Conservation (phyloP, 2,797 vertebrate genomes). For the Euthynnus affinis region DNA sequence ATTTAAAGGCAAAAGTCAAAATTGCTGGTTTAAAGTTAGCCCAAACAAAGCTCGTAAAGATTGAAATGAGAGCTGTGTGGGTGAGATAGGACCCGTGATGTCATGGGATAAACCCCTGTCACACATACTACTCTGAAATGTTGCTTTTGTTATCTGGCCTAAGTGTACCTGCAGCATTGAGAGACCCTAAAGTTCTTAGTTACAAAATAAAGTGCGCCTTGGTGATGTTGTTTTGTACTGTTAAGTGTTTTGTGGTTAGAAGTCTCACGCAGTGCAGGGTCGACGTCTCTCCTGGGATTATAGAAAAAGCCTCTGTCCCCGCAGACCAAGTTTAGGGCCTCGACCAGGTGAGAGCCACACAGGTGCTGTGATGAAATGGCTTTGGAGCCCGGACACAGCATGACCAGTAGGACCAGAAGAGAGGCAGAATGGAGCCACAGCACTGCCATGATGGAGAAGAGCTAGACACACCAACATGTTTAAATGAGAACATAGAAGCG, state of each 20-base stretch:
- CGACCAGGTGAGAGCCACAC: slow-evolving; percentile 89
- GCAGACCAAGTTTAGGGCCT: slow-evolving; percentile 88
- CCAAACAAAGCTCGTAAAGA: background rate
- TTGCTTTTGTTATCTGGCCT: background rate
- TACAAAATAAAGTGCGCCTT: background rate
- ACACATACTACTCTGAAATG: background rate
- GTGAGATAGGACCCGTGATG: background rate
- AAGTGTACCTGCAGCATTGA: background rate
- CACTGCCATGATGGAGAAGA: slow-evolving; percentile 87
- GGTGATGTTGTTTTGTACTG: background rate
- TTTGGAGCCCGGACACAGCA: slow-evolving; percentile 66
- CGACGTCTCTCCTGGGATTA: slow-evolving; percentile 73
- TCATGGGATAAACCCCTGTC: background rate
- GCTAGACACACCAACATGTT: slow-evolving; percentile 45
- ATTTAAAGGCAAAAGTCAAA: slow-evolving; percentile 18
- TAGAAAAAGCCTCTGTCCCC: slow-evolving; percentile 88
- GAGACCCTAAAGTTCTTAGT: background rate
- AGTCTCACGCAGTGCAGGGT: slow-evolving; percentile 82
- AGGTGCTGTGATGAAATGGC: slow-evolving; percentile 79
- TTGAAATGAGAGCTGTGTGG: background rate
- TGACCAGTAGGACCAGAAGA: slow-evolving; percentile 83
- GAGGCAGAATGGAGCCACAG: slow-evolving; percentile 86
- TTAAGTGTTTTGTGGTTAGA: background rate
- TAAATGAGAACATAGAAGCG: background rate
- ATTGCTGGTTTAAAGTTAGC: slow-evolving; percentile 16